A percentile compares a stretch with the other conserved stretches of the same genome.
Conservation (phyloP, 1,140 invertebrate species). For the Melitaea cinxia region DNA sequence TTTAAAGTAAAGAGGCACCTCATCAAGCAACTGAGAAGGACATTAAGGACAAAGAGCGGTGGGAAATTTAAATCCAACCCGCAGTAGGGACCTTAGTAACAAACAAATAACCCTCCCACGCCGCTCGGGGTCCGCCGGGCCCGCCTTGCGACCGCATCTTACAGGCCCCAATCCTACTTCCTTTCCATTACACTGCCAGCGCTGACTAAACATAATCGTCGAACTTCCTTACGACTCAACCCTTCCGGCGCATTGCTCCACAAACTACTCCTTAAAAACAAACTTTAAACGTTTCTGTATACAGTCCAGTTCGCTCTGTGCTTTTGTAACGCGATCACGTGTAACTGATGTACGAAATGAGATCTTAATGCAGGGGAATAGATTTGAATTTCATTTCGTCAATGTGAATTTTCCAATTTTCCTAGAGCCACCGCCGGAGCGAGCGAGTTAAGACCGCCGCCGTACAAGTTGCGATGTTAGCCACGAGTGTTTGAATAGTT, state of each 20-base stretch:
- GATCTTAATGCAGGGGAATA: slow-evolving; percentile 37
- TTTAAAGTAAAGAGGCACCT: slow-evolving; percentile 72
- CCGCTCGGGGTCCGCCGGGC: slow-evolving; percentile 51
- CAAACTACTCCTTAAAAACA: slow-evolving; percentile 32
- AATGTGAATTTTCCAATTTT: slow-evolving; percentile 72
- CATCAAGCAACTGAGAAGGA: slow-evolving; percentile 71
- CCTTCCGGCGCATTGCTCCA: slow-evolving; percentile 72
- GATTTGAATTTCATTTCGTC: slow-evolving; percentile 44
- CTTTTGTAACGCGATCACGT: slow-evolving; percentile 40
- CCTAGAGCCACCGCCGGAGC: slow-evolving; percentile 71
- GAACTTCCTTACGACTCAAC: slow-evolving; percentile 81
- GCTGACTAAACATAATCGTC: slow-evolving; percentile 81
- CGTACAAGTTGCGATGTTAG: slow-evolving; percentile 75
- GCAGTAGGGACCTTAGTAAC: slow-evolving; percentile 74
- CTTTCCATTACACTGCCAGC: slow-evolving; percentile 79
- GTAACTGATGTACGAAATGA: slow-evolving; percentile 29
- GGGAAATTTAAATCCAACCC: slow-evolving; percentile 78
- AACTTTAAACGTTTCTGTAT: slow-evolving; percentile 40
- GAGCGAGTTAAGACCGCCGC: slow-evolving; percentile 76
- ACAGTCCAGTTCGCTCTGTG: slow-evolving; percentile 46
- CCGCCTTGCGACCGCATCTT: slow-evolving; percentile 80
- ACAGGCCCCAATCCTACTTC: slow-evolving; percentile 80
- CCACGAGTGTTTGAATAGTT: slow-evolving; percentile 72
- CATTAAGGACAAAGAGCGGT: slow-evolving; percentile 69
- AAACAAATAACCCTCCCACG: slow-evolving; percentile 72